Base-by-base conservation (phyloP, 2,888 invertebrate species). In the Hydroisotoma schaefferi region DNA sequence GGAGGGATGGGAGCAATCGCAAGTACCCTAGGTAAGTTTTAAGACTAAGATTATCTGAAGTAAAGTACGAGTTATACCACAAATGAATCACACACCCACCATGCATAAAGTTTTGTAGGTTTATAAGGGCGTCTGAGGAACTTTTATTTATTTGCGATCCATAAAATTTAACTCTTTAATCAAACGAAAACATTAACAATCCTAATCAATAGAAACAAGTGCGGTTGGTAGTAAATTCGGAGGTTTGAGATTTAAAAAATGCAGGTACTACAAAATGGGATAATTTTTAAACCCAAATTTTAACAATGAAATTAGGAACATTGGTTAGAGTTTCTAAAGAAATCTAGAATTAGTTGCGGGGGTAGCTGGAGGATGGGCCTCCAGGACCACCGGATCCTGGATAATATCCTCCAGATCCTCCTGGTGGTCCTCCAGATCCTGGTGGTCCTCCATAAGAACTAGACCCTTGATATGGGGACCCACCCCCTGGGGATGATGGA, bases 1-100 rank as follows among this genome's bases (percentile, higher is more conserved):
- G 59, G 59, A 48, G 65, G 65, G 18, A 57, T 65, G 22, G 65
- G 65, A 18, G 67, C 67, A 22, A 63, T 61, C 10, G 67, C 67
- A 38, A 63, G 67, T 44, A 59, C 63, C 37, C 63, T 63, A 61
- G 66, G 67, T 67, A 48, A 40, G 27, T 52, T 33, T 33, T 33
- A 33, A 33, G n/a, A n/a, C n/a, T n/a, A n/a, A n/a, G n/a, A n/a
- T n/a, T n/a, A n/a, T n/a, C n/a, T n/a, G n/a, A n/a, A n/a, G n/a
- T n/a, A n/a, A n/a, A n/a, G n/a, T n/a, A n/a, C n/a, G n/a, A n/a
- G n/a, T n/a, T n/a, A n/a, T n/a, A n/a, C n/a, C n/a, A n/a, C n/a
- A n/a, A n/a, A n/a, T n/a, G n/a, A n/a, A n/a, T n/a, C n/a, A n/a
- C n/a, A n/a, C n/a, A n/a, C n/a, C n/a, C n/a, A n/a, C n/a, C n/a